phyloP scores from a whole-genome alignment of 2,113 vertebrate genomes.

The Vulpes ferrilata region DNA sequence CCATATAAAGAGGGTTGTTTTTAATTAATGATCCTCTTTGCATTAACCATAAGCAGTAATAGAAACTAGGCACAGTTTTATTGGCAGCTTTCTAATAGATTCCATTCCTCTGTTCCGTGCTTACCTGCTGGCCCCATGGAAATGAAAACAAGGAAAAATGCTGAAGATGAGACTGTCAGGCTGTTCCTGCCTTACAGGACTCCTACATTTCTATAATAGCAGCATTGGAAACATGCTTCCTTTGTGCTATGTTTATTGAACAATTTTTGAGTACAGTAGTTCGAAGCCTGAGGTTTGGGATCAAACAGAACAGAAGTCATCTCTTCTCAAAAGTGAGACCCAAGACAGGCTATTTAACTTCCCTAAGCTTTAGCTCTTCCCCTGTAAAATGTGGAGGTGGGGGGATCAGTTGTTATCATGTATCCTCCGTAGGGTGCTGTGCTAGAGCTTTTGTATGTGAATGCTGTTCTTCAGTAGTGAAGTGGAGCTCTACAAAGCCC shows the following conservation, averaged over 20 bases:
- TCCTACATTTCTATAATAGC: neutral
- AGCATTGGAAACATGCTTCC: neutral
- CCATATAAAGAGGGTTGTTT: neutral
- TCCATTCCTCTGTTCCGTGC: neutral
- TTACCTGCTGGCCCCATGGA: neutral
- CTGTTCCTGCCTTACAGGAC: neutral
- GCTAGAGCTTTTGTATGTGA: neutral
- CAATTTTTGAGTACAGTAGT: neutral
- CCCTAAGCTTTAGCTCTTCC: neutral
- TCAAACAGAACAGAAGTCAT: conserved; percentile 13
- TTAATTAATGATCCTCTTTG: neutral
- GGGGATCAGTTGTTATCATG: neutral
- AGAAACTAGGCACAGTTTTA: neutral
- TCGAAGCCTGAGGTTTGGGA: neutral
- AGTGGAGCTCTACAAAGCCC: neutral
- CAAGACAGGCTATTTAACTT: neutral
- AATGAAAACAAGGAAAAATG: neutral
- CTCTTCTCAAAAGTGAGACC: neutral
- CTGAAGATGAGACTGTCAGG: neutral
- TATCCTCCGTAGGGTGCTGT: neutral
- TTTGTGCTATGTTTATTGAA: neutral
- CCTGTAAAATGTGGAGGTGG: neutral
- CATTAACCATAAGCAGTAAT: neutral
- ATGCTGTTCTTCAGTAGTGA: neutral
- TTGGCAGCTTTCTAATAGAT: neutral